Evolutionary conservation across 1,140 invertebrate species (phyloP), one percentile per base, ranked within the genome.

Genomic region (Macrotrachela quadricornifera): DNA sequence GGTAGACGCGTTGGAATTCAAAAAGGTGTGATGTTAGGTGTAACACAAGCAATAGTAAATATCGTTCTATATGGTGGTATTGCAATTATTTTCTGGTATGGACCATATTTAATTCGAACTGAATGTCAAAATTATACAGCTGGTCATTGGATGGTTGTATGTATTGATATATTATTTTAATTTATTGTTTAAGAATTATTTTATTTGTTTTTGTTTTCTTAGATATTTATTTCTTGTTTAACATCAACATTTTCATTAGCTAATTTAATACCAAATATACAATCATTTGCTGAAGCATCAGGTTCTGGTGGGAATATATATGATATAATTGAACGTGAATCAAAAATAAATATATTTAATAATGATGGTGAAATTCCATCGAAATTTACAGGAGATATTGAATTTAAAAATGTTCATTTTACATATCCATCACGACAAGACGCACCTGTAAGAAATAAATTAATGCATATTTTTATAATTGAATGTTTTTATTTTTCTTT

Each of bases 101-200:
- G 41, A 4, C 41, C 41, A 15, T 14, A 42, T 14, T 10, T 42
- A 4, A 42, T 42, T 14, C 41, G 41, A n/a, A 17, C 2, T n/a
- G 14, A 17, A 49, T n/a, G 18, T 10, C 21, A n/a, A 36, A 39
- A 49, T 49, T 54, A 54, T 39, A 18, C 51, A 18, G 46, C 48
- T n/a, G 53, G 53, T 42, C 43, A 37, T 46, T 43, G 48, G 14
- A 43, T 54, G 37, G 21, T 54, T 0, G 53, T 54, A 10, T 56
- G 68, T 56, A 69, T 68, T 52, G 49, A 79, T 39, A 80, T 90
- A 1, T 68, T 91, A 40, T 79, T 80, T 61, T 84, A 81, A 6
- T 81, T 83, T 0, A 82, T 85, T 66, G 82, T 80, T 61, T 72
- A 88, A 10, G 80, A 84, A 42, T 77, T 86, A 60, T 17, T 10